Base-by-base conservation (phyloP, 2,113 vertebrate species). In the Melanerpes formicivorus region DNA sequence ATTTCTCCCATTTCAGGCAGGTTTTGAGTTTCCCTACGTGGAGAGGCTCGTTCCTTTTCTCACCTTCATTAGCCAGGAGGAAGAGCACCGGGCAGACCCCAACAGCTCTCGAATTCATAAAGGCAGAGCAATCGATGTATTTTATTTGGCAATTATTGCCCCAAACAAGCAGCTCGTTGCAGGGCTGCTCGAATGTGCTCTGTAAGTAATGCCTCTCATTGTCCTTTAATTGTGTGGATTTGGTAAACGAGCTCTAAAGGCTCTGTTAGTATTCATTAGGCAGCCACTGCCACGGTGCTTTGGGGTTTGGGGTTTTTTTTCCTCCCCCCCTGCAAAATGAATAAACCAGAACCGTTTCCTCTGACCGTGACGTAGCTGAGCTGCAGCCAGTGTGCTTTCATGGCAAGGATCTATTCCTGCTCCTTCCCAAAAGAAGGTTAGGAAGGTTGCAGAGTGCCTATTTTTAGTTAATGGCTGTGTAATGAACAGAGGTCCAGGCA, bases 171-270 rank as follows among this genome's bases (percentile, higher is more conserved):
- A 44, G 77, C 83, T 12, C 91, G 73, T 93, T 95, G 94, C 30
- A 22, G 93, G 29, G 40, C 58, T 3, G 56, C 78, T 75, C 5
- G 26, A 58, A 37, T 96, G 92, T 97, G 95, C 94, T 95, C 81
- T 63, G 95, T 85, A 92, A 96, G 89, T 95, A 93, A 95, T 96
- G 90, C 87, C 30, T 90, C 84, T 95, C 95, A 93, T 96, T 96
- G 95, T 84, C 76, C 73, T 84, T 80, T 95, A 95, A 96, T 97
- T 96, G 88, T 52, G 70, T 21, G 79, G 27, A 59, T 84, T 90
- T 88, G 79, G 30, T 86, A 95, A 97, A 95, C 73, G 87, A 95
- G 90, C 63, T 95, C 80, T 96, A 95, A 96, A 93, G 76, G 72
- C 42, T 89, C 66, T 77, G 88, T 97, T 92, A 96, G 90, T 52